Evolutionary conservation across 2,113 vertebrate genomes (phyloP), one percentile per base, ranked within the genome.

Genomic region (Capreolus pygargus): DNA sequence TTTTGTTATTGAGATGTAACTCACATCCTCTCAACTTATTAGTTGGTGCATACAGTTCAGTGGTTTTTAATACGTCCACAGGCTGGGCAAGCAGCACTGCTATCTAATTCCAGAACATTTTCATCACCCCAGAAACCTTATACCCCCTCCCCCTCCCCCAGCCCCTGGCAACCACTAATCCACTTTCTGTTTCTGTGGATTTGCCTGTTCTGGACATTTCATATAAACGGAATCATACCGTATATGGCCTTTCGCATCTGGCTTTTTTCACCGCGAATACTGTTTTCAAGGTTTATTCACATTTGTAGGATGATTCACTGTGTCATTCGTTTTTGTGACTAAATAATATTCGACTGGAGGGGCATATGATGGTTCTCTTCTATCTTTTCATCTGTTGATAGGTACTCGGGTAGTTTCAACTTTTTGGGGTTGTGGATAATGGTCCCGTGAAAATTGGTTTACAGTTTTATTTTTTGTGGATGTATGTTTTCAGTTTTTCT

Each of bases 61-160:
- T 57, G 95, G 70, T 83, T 95, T 96, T 36, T 64, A 89, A 78
- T 85, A n/a, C 19, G 16, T 47, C 94, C 82, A 33, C 64, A 52
- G 67, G 70, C 85, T 64, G 30, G 47, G 33, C 81, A 88, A 78
- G 93, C 94, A 61, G 93, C 64, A 43, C 85, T 57, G 19, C 61
- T 88, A 12, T 94, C 97, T 95, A 36, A 83, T 96, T 97, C 97
- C 95, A 97, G 94, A 95, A 92, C 55, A 36, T 95, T 98, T 90
- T 89, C 94, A 84, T 97, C 95, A 81, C 45, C 52, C 86, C 87
- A 90, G 94, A 98, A 89, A 95, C 94, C 87, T 83, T 91, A 78
- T 55, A 79, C 83, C 67, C 39, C n/a, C 25, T 4, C 64, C 57
- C 28, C 30, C 28, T n/a, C 23, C 86, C 57, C 50, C 19, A 52